Conservation (phyloP, 1,140 invertebrate species). For the Lucilia sericata region DNA sequence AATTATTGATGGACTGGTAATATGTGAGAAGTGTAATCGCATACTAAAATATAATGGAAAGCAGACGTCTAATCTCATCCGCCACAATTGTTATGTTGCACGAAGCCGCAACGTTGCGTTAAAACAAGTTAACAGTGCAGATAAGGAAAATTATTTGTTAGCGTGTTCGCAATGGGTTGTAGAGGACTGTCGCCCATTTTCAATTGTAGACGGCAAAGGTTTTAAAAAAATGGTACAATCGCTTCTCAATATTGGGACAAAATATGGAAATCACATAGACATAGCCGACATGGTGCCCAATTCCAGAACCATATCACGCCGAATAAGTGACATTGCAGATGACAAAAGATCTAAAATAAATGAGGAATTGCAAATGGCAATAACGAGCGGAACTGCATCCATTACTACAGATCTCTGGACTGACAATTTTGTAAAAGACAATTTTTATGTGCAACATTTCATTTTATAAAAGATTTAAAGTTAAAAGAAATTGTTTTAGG, state of each 20-base stretch:
- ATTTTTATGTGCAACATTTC: constrained; percentile 19
- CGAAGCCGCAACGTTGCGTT: not conserved
- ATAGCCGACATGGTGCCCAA: constrained; percentile 40
- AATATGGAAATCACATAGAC: constrained; percentile 1
- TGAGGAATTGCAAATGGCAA: not conserved
- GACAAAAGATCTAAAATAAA: constrained; percentile 20
- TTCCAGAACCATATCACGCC: constrained; percentile 47
- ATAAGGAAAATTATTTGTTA: not conserved
- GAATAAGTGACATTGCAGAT: constrained; percentile 45
- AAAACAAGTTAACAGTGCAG: not conserved
- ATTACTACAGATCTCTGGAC: constrained; percentile 20
- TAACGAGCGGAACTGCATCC: not conserved
- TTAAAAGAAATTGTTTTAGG: constrained; percentile 21
- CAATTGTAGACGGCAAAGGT: not conserved
- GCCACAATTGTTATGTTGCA: constrained; percentile 6
- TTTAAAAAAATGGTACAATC: not conserved
- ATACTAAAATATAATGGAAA: not conserved
- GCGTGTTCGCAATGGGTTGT: constrained; percentile 3
- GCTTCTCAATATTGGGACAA: not conserved
- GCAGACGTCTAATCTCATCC: not conserved
- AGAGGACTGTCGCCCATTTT: constrained; percentile 7
- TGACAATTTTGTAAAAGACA: constrained; percentile 34
- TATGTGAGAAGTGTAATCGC: not conserved
- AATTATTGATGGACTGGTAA: not conserved
- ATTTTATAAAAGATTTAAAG: constrained; percentile 22